Evolutionary conservation across 2,113 vertebrate species (phyloP).

Genomic region (Laterallus jamaicensis): DNA sequence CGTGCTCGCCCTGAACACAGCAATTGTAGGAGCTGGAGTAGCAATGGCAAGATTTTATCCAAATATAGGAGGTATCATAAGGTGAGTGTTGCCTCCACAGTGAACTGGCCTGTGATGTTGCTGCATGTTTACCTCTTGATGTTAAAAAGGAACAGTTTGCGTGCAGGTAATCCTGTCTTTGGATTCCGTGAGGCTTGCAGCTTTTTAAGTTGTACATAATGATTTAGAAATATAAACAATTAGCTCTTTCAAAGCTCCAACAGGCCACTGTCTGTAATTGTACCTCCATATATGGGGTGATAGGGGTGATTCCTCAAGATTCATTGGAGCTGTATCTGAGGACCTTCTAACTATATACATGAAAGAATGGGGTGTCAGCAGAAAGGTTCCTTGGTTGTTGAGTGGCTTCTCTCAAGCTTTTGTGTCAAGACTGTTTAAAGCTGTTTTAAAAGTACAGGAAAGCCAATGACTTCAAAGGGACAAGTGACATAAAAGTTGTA

Average conservation of each 20-base stretch:
- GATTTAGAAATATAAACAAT: background rate
- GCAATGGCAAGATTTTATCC: conserved; percentile 91
- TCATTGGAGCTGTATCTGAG: background rate
- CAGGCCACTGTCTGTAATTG: background rate
- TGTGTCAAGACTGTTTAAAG: background rate
- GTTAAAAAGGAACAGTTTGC: background rate
- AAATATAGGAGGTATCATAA: conserved; percentile 95
- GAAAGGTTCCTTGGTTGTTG: background rate
- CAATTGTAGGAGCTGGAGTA: conserved; percentile 87
- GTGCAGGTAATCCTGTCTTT: background rate
- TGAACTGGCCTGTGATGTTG: background rate
- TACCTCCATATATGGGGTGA: background rate
- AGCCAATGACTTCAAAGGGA: background rate
- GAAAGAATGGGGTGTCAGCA: background rate
- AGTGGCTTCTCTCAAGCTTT: background rate
- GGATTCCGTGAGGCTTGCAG: background rate
- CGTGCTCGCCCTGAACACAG: conserved; percentile 84
- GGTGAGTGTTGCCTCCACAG: conserved; percentile 81
- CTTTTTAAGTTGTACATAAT: background rate
- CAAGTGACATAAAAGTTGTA: background rate
- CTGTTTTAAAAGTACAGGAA: background rate
- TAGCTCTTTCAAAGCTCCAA: background rate
- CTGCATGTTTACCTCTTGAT: background rate
- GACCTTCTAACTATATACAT: background rate
- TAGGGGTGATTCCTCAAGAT: background rate